These are phyloP conservation scores for Carabus problematicus DNA, from an alignment of 2,888 invertebrate species.

Conservation along the genomic window DNA sequence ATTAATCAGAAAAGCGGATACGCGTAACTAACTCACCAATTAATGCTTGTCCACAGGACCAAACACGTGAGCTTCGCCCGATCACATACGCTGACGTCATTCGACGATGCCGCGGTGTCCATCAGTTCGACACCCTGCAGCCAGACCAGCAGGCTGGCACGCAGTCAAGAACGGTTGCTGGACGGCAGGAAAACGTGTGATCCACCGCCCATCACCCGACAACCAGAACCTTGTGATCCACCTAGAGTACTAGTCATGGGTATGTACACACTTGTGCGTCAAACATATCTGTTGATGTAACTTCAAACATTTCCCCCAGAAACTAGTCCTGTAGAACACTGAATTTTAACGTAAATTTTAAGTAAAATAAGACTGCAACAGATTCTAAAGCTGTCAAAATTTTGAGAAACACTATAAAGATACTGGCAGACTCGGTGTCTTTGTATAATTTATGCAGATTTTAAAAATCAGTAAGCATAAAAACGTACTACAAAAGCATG, in stretches of 20 bases:
- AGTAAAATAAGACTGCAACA: too few relatives aligned
- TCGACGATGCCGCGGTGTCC: conserved; percentile 72
- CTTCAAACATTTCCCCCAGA: too few relatives aligned
- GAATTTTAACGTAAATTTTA: too few relatives aligned
- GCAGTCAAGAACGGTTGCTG: conserved; percentile 75
- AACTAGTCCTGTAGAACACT: too few relatives aligned
- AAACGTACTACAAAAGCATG: too few relatives aligned
- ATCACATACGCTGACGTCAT: conserved; percentile 85
- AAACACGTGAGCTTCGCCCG: conserved; percentile 92
- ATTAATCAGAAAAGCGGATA: conserved; percentile 13
- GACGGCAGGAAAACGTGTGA: conserved; percentile 72
- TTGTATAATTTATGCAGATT: too few relatives aligned
- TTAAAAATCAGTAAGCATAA: too few relatives aligned
- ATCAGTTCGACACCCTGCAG: conserved; percentile 57
- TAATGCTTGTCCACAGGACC: conserved; percentile 62
- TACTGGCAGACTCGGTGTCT: too few relatives aligned
- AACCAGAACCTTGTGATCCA: conserved; percentile 61
- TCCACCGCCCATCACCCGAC: conserved; percentile 58
- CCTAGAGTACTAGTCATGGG: conserved; percentile 65
- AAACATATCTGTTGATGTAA: too few relatives aligned
- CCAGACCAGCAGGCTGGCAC: conserved; percentile 55
- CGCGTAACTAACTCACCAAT: conserved; percentile 15
- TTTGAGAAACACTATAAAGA: too few relatives aligned
- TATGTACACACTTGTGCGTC: conserved; percentile 50
- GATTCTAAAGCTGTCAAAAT: too few relatives aligned